phyloP scores from a whole-genome alignment of 2,113 vertebrate species.

The Rhinoptilus africanus region DNA sequence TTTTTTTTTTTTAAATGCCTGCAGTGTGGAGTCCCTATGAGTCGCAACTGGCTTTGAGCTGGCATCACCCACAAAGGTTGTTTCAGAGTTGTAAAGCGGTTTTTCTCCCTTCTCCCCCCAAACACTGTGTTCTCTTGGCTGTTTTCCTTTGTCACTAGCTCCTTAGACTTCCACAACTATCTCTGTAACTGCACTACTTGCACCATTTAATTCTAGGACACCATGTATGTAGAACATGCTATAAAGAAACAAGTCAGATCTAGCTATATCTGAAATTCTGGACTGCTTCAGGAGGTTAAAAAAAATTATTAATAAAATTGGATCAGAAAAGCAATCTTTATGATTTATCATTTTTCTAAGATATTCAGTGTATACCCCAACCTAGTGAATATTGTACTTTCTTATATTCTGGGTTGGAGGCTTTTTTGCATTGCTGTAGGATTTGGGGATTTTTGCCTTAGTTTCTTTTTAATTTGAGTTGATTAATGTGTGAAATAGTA shows the following conservation, averaged over 20 bases:
- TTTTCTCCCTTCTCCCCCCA: neutral
- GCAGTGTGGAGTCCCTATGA: neutral
- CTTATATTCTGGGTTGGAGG: neutral
- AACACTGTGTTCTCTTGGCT: neutral
- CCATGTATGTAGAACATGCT: neutral
- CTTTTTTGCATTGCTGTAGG: neutral
- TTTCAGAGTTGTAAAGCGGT: neutral
- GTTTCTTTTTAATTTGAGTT: neutral
- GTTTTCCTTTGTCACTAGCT: neutral
- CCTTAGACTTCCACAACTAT: neutral
- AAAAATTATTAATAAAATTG: neutral
- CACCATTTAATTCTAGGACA: neutral
- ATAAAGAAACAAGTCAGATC: neutral
- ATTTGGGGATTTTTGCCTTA: rapidly evolving
- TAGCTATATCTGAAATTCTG: neutral
- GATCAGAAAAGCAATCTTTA: neutral
- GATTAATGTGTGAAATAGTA: neutral
- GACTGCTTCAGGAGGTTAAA: neutral
- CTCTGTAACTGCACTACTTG: neutral
- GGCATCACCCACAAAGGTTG: neutral
- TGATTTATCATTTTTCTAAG: neutral
- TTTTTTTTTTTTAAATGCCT: neutral
- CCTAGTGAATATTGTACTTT: neutral
- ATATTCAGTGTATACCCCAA: neutral
- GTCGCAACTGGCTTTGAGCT: neutral